Base-by-base conservation (phyloP, 2,888 invertebrate genomes). In the Slavum lentiscoides region DNA sequence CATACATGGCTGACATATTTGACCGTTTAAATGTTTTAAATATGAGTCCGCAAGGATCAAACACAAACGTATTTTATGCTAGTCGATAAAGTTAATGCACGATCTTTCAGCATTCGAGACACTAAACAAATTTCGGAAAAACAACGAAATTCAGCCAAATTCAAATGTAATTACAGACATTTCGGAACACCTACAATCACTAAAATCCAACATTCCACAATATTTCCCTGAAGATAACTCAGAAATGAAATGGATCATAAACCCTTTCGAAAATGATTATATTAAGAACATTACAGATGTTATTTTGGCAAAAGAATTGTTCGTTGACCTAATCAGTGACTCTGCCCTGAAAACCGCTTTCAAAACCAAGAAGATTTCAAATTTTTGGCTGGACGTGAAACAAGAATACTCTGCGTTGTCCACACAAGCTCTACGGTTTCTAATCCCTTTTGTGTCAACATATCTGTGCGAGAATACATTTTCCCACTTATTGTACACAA, bases 381-480 rank as follows among this genome's bases (percentile, higher is more conserved):
- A 73, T 64, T 73, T 81, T 73, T 81, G 64, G 81, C 64, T 55
- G 72, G 64, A 73, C 64, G 39, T 72, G 64, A 64, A 72, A 68
- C 62, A 81, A 73, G 73, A 81, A 80, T 72, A 80, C 53, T 64
- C 80, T 30, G 62, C 64, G 23, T 70, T 72, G 53, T 80, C 72
- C 23, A 72, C 62, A 69, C 70, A 81, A 62, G 81, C 67, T 64
- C 13, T 74, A 55, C 17, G 58, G 37, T 73, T 61, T 81, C 59
- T 74, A 43, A 55, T 81, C 39, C 55, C 59, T 62, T 81, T 81
- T 74, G 66, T 73, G 19, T 81, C 73, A 66, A 81, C 81, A 58
- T 81, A 81, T 74, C 81, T 81, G 30, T 81, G 62, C 17, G 73
- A 81, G 55, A 73, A 17, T 70, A 81, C 81, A 64, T 81, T 81